phyloP scores from a whole-genome alignment of 2,888 invertebrate genomes.

The Acrobasis repandana region DNA sequence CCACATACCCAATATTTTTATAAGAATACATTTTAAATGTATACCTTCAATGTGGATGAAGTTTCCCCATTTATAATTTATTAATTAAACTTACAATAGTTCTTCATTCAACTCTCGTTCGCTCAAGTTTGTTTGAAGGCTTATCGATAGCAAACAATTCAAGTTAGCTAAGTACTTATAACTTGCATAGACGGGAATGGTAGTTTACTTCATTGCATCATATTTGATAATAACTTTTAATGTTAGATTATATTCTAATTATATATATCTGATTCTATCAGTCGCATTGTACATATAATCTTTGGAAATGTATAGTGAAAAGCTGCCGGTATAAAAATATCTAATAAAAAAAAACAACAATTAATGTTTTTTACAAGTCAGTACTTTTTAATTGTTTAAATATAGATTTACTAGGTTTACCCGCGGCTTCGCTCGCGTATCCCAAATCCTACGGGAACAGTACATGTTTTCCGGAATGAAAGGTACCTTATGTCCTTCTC shows the following conservation, averaged over 20 bases:
- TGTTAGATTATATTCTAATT: background rate
- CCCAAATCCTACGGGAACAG: too few relatives aligned
- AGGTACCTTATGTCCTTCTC: too few relatives aligned
- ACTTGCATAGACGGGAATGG: background rate
- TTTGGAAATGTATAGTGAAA: too few relatives aligned
- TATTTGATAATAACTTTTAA: background rate
- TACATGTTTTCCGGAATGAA: too few relatives aligned
- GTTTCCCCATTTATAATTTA: conserved; percentile 71
- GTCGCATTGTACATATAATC: too few relatives aligned
- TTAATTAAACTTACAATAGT: conserved; percentile 66
- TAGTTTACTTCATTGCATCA: background rate
- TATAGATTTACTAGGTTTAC: too few relatives aligned
- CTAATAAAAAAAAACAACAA: too few relatives aligned
- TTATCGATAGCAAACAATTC: conserved; percentile 63
- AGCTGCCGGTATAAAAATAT: too few relatives aligned
- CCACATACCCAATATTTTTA: conserved; percentile 6
- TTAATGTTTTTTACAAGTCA: too few relatives aligned
- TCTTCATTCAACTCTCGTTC: conserved; percentile 46
- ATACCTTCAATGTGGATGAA: conserved; percentile 47
- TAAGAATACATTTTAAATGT: conserved; percentile 4
- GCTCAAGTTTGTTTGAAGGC: conserved; percentile 61
- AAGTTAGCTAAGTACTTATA: conserved; percentile 30
- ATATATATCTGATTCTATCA: background rate
- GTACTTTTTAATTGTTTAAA: too few relatives aligned
- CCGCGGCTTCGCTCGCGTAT: too few relatives aligned